Percentiles rank a stretch among this genome's conserved stretches.
Conservation (phyloP, 2,113 vertebrate genomes). For the Plotosus lineatus region DNA sequence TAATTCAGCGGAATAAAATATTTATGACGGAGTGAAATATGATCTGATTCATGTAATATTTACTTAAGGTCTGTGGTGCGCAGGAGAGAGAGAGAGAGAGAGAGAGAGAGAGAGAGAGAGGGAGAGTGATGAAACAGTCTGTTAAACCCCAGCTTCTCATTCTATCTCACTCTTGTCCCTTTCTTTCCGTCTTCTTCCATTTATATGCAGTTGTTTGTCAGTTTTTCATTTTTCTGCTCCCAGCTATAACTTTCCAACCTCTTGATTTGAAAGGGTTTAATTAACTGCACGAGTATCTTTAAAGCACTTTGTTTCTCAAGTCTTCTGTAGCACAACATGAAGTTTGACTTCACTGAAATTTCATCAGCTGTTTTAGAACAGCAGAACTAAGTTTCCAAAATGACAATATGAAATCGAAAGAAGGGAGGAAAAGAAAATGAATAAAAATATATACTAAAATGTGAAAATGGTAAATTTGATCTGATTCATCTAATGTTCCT, state of each 20-base stretch:
- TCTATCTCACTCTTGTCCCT: neutral
- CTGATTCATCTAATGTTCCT: neutral
- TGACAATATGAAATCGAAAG: neutral
- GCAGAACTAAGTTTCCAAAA: neutral
- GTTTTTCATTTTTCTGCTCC: neutral
- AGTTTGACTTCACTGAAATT: neutral
- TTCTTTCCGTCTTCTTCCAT: neutral
- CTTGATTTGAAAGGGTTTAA: neutral
- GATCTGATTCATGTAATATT: slow-evolving; percentile 53
- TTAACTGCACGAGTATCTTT: slow-evolving; percentile 12
- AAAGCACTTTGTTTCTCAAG: slow-evolving; percentile 11
- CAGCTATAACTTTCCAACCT: neutral
- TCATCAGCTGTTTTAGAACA: neutral
- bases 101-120: slow-evolving; percentile 32
- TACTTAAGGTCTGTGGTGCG: slow-evolving; percentile 43
- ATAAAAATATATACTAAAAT: neutral
- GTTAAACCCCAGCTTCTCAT: slow-evolving; percentile 15
- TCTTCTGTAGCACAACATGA: neutral
- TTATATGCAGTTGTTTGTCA: slow-evolving; percentile 14
- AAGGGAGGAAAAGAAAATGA: neutral
- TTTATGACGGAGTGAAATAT: slow-evolving; percentile 47
- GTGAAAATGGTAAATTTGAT: neutral
- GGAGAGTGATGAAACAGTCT: slow-evolving; percentile 4
- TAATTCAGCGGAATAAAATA: slow-evolving; percentile 48
- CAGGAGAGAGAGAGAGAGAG: slow-evolving; percentile 11